phyloP scores from a whole-genome alignment of 2,113 vertebrate species.

The Colossoma macropomum region DNA sequence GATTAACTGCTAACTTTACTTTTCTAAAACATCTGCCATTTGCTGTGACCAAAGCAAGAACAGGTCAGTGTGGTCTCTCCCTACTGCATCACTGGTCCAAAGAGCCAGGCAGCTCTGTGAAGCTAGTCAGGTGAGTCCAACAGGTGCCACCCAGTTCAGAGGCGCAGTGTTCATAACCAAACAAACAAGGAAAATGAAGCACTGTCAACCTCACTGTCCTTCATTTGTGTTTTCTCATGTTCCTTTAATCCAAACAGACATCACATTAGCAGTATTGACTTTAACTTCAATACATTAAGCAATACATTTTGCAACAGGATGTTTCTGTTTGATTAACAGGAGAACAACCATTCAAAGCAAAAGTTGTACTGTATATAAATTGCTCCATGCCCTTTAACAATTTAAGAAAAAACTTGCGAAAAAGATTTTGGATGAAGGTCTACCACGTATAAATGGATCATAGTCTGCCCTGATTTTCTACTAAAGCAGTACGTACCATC shows the following conservation, averaged over 20 bases:
- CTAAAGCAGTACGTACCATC: too few species aligned
- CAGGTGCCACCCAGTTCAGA: not conserved
- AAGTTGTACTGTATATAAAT: too few species aligned
- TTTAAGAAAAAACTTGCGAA: too few species aligned
- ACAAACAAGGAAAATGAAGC: not conserved
- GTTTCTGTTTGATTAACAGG: not conserved
- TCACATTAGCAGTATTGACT: constrained; percentile 8
- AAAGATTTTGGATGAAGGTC: too few species aligned
- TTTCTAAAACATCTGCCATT: not conserved
- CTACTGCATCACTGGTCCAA: not conserved
- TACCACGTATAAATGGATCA: too few species aligned
- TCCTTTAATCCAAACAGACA: constrained; percentile 1
- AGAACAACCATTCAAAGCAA: not conserved
- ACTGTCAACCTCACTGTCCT: not conserved
- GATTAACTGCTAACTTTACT: not conserved
- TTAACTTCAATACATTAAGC: not conserved
- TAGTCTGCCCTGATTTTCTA: too few species aligned
- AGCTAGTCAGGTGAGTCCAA: not conserved
- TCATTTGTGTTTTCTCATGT: not conserved
- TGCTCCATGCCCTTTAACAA: too few species aligned
- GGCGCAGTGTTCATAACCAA: not conserved
- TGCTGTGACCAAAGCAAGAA: not conserved
- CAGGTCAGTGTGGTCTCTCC: not conserved
- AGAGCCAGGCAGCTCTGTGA: not conserved
- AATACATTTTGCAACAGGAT: not conserved